These are phyloP conservation scores for Nannospalax galili DNA, from an alignment of 2,113 vertebrate species.

Conservation along the genomic window DNA sequence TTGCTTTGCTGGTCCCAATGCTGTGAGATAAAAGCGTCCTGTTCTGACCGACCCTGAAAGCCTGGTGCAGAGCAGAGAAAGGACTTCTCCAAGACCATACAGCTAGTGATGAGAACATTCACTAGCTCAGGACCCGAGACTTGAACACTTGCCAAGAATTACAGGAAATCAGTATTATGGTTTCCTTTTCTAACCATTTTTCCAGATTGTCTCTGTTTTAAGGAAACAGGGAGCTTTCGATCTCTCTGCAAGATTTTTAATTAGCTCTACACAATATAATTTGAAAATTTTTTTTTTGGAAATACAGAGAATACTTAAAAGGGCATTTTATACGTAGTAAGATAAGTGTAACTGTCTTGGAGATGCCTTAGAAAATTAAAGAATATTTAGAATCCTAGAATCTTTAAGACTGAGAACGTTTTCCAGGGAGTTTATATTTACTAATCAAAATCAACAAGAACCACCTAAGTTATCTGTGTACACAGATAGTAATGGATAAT, in stretches of 20 bases:
- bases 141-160: not conserved
- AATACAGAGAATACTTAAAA: not conserved
- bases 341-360: not conserved
- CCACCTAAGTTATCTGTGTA: not conserved
- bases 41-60: too few species aligned
- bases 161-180: not conserved
- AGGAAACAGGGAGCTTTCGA: not conserved
- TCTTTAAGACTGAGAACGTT: not conserved
- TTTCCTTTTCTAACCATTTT: not conserved
- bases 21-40: too few species aligned
- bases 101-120: not conserved
- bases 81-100: not conserved
- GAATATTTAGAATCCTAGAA: conserved; percentile 23
- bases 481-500: not conserved
- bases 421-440: not conserved
- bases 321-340: not conserved
- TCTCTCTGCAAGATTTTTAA: not conserved
- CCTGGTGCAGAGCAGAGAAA: not conserved
- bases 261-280: not conserved
- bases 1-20: not conserved
- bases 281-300: conserved; percentile 34
- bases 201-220: not conserved
- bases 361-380: not conserved
- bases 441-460: not conserved
- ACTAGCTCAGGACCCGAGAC: not conserved